A percentile compares a stretch with the other conserved stretches of the same genome.
Evolutionary conservation across 2,797 vertebrate genomes (phyloP).

Genomic region (Stomatorhinus walkeri): DNA sequence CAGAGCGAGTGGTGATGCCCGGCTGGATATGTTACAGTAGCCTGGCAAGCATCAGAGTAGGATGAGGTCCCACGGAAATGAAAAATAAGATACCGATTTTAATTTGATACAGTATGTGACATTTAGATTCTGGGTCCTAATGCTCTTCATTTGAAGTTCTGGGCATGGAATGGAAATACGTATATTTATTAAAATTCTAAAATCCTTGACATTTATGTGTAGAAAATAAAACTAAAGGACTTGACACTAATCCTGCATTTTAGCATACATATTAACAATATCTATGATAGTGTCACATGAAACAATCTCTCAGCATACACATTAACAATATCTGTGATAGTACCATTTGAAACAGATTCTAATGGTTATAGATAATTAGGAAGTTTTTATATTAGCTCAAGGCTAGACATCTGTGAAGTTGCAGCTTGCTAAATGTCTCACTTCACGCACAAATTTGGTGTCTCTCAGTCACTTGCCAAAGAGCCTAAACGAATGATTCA

Average conservation of each 20-base stretch:
- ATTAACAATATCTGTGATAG: not conserved
- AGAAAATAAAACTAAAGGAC: not conserved
- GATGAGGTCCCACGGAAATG: not conserved
- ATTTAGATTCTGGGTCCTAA: constrained; percentile 4
- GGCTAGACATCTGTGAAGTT: not conserved
- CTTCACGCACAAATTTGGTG: not conserved
- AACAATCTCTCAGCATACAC: not conserved
- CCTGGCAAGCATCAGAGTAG: not conserved
- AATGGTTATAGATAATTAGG: not conserved
- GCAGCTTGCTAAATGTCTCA: not conserved
- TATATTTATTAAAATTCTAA: not conserved
- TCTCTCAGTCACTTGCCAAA: not conserved
- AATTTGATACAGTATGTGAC: not conserved
- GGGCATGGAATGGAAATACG: not conserved
- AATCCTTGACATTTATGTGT: not conserved
- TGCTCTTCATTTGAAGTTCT: not conserved
- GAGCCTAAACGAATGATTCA: not conserved
- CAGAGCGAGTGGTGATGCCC: not conserved
- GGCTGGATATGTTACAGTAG: not conserved
- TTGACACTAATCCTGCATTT: not conserved
- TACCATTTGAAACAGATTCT: not conserved
- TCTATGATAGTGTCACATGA: not conserved
- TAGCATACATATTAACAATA: not conserved
- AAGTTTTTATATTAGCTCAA: not conserved
- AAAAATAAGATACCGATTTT: not conserved